These are phyloP conservation scores for Danaus chrysippus DNA, from an alignment of 2,888 invertebrate genomes.

Conservation along the genomic window DNA sequence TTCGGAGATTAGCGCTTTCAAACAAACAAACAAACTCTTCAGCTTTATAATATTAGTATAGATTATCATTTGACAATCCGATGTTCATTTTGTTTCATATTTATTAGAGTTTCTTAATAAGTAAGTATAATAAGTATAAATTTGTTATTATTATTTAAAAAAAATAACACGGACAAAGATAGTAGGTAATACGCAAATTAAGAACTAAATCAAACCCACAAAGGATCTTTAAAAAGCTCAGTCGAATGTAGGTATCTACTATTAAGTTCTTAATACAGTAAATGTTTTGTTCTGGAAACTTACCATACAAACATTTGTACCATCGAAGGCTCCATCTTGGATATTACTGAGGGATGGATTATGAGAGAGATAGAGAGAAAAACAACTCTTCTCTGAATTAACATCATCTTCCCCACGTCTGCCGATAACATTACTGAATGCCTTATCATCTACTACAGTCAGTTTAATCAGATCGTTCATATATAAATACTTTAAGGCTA, in stretches of 20 bases:
- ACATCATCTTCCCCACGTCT: slow-evolving; percentile 47
- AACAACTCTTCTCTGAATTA: slow-evolving; percentile 50
- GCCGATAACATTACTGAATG: slow-evolving; percentile 71
- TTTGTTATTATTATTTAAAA: no score
- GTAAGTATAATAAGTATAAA: no score
- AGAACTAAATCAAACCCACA: no score
- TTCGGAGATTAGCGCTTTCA: no score
- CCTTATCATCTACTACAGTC: slow-evolving; percentile 58
- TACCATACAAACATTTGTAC: slow-evolving; percentile 75
- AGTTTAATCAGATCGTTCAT: slow-evolving; percentile 62
- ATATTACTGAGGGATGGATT: slow-evolving; percentile 64
- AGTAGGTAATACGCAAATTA: no score
- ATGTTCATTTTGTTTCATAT: no score
- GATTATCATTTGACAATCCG: no score
- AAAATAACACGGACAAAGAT: no score
- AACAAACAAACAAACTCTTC: no score
- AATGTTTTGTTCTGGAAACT: slow-evolving; percentile 39
- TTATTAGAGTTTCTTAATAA: no score
- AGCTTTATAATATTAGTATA: no score
- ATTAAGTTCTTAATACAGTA: background rate
- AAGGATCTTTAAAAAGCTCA: no score
- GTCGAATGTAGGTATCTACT: background rate
- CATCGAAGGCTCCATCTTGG: slow-evolving; percentile 67
- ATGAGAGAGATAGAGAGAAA: slow-evolving; percentile 70
- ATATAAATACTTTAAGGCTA: slow-evolving; percentile 64